These are phyloP conservation scores for Antrozous pallidus DNA, from an alignment of 2,797 vertebrate species.

Conservation along the genomic window DNA sequence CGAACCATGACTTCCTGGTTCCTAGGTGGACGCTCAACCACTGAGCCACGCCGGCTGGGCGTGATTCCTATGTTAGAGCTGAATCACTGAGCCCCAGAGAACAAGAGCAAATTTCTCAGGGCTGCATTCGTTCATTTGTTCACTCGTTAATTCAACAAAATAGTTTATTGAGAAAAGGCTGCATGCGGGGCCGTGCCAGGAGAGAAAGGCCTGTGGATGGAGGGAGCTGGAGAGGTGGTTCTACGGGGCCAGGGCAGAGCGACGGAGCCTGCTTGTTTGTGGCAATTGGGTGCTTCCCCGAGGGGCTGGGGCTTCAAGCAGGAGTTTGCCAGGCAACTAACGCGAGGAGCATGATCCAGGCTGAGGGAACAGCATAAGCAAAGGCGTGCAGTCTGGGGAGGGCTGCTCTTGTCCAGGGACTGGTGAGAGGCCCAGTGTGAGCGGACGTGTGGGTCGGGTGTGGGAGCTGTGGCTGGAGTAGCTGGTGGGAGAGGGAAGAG, in stretches of 20 bases:
- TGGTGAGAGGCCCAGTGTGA: background rate
- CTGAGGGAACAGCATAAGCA: background rate
- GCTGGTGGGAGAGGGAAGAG: background rate
- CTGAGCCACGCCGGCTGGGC: too few species aligned
- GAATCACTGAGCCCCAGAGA: background rate
- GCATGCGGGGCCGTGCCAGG: background rate
- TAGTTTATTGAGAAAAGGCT: background rate
- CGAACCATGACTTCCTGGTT: too few species aligned
- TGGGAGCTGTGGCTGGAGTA: background rate
- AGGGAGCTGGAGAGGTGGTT: rapidly evolving
- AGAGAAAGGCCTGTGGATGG: background rate
- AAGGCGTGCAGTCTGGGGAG: rapidly evolving
- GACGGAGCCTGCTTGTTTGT: background rate
- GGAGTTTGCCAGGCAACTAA: background rate
- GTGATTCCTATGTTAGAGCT: background rate
- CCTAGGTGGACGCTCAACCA: too few species aligned
- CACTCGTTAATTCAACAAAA: background rate
- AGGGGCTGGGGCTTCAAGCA: background rate
- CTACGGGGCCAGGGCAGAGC: background rate
- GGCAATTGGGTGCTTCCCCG: background rate
- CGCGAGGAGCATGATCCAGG: background rate
- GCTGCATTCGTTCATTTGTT: background rate
- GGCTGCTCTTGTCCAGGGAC: background rate
- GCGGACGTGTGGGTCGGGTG: background rate
- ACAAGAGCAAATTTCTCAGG: background rate